Conservation (phyloP, 2,113 vertebrate species). For the Tringa solitaria region DNA sequence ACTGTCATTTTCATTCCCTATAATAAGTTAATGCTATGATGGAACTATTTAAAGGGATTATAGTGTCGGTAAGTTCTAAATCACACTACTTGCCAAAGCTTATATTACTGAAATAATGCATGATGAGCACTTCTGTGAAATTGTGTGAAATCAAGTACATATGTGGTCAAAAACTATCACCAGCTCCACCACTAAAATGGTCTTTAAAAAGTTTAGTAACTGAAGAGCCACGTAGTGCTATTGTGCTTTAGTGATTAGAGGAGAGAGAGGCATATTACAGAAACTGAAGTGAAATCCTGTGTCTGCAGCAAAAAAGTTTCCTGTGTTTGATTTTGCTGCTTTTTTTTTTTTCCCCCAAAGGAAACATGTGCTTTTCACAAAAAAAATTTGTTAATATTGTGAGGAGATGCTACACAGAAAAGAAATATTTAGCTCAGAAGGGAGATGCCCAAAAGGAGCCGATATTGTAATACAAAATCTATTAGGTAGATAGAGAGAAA, state of each 20-base stretch:
- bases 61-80: slow-evolving; percentile 12
- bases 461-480: not conserved
- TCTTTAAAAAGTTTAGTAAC: not conserved
- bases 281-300: not conserved
- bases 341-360: no score
- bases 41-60: slow-evolving; percentile 5
- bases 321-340: not conserved
- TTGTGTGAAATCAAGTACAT: not conserved
- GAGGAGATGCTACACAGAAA: not conserved
- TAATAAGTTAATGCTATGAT: slow-evolving; percentile 4
- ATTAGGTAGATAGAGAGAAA: not conserved
- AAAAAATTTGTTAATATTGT: not conserved
- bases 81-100: not conserved
- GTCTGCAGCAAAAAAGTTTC: not conserved
- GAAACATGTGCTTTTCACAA: not conserved
- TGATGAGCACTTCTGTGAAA: slow-evolving; percentile 1
- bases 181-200: not conserved
- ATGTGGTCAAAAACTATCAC: not conserved
- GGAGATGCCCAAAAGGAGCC: not conserved
- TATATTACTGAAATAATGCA: not conserved
- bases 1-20: not conserved
- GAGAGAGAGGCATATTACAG: not conserved
- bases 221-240: not conserved
- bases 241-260: not conserved
- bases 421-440: not conserved